Evolutionary conservation across 2,888 invertebrate genomes (phyloP), one percentile per base, ranked within the genome.

Genomic region (Bellardia pandia): DNA sequence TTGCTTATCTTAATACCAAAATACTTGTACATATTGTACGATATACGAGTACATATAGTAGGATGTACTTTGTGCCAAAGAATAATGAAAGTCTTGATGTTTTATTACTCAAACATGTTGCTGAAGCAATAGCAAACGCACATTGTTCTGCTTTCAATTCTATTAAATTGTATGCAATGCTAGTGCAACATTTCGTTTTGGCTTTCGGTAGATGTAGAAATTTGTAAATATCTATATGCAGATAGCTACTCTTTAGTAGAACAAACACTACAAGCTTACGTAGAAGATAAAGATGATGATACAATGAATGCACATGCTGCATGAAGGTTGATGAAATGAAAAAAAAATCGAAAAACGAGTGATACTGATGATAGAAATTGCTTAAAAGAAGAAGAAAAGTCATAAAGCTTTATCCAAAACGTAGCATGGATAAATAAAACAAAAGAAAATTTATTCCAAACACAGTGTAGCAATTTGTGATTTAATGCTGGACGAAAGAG

Each of bases 1-100:
- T 86, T 86, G 60, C 83, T 83, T 80, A 86, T 86, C 83, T 82
- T 78, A 64, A 81, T 78, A 68, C 84, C 74, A 78, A 87, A 80
- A 82, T 81, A 56, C 42, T 64, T 53, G 40, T 14, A 1, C 40
- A 14, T 14, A 69, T 23, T 23, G 23, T 23, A 23, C 23, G 23
- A 51, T 30, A 77, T 45, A 48, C 5, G 33, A 5, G 53, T 33
- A 33, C 45, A 13, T 58, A 9, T 30, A 23, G 58, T 58, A 16
- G 6, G n/a, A 11, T 13, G 45, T 45, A 13, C 45, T 13, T 45
- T 2, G 11, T 51, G 51, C 14, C 5, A 13, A 30, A 33, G 5
- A 14, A 51, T n/a, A 53, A n/a, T 37, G 58, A 30, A 66, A 79
- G 33, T 40, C 74, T 75, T 80, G 53, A 80, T 80, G 76, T 80